A percentile compares a stretch with the other conserved stretches of the same genome.
Conservation (phyloP, 2,113 vertebrate species). For the Percina caprodes region DNA sequence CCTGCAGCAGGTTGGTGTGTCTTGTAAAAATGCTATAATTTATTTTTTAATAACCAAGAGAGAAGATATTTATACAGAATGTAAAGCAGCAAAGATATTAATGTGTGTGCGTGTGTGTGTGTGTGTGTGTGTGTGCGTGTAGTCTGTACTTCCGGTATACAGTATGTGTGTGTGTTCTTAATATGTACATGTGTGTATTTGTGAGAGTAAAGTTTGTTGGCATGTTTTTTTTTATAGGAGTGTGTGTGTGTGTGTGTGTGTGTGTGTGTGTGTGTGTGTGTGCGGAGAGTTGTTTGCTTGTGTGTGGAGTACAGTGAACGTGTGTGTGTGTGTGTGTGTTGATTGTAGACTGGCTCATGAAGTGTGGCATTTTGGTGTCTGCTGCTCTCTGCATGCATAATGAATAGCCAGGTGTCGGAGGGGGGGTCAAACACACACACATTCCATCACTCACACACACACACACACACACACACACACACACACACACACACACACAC, state of each 20-base stretch:
- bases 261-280: too few species aligned
- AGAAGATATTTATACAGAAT: conserved; percentile 54
- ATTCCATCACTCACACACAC: conserved; percentile 73
- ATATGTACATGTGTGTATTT: conserved; percentile 30
- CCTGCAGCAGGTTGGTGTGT: conserved; percentile 49
- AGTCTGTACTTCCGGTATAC: background rate
- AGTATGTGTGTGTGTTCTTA: conserved; percentile 24
- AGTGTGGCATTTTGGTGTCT: conserved; percentile 86
- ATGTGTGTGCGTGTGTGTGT: conserved; percentile 33
- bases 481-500: conserved; percentile 49
- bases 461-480: conserved; percentile 17
- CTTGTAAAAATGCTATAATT: conserved; percentile 64
- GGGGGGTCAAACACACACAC: too few species aligned
- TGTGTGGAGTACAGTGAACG: background rate
- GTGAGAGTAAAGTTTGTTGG: conserved; percentile 12
- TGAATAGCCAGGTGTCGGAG: conserved; percentile 85
- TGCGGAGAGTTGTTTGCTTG: background rate
- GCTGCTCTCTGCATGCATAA: conserved; percentile 85
- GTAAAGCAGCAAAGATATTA: conserved; percentile 39
- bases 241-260: too few species aligned
- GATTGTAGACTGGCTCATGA: conserved; percentile 77
- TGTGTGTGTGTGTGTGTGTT: conserved; percentile 54
- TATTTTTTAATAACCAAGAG: conserved; percentile 58
- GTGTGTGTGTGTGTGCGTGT: conserved; percentile 20
- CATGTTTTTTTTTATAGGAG: conserved; percentile 25